A percentile compares a stretch with the other conserved stretches of the same genome.
Conservation (phyloP, 2,888 invertebrate genomes). For the Thyatira batis region DNA sequence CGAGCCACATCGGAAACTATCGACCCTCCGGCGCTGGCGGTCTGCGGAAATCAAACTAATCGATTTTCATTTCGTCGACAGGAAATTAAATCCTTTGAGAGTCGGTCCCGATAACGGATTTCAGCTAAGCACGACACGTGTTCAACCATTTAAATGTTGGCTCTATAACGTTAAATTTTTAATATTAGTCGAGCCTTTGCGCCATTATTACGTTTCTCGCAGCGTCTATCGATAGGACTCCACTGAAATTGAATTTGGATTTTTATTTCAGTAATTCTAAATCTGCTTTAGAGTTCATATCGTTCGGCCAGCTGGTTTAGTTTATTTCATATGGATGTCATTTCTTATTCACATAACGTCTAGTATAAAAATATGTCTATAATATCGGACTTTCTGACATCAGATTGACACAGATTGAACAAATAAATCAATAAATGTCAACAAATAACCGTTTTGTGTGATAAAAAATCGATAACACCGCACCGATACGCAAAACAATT, state of each 20-base stretch:
- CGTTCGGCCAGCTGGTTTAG: neutral
- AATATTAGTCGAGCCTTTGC: slow-evolving; percentile 34
- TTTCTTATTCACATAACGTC: too few species aligned
- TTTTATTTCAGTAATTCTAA: neutral
- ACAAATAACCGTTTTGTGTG: too few species aligned
- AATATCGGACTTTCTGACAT: too few species aligned
- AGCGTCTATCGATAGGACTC: neutral
- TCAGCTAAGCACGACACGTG: slow-evolving; percentile 77
- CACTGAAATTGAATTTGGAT: neutral
- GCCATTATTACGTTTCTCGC: slow-evolving; percentile 29
- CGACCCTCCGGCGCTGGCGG: slow-evolving; percentile 61
- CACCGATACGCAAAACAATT: too few species aligned
- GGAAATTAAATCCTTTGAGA: slow-evolving; percentile 83
- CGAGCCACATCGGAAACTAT: slow-evolving; percentile 72
- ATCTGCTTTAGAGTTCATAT: neutral
- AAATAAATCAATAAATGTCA: too few species aligned
- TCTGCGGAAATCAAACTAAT: slow-evolving; percentile 80
- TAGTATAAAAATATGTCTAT: too few species aligned
- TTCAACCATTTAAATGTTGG: slow-evolving; percentile 43
- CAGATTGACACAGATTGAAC: too few species aligned
- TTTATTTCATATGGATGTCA: too few species aligned
- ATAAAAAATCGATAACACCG: too few species aligned
- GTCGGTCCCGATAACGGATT: slow-evolving; percentile 75
- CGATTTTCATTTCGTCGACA: slow-evolving; percentile 80
- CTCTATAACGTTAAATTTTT: slow-evolving; percentile 37